Percentiles rank a stretch among this genome's conserved stretches.
phyloP scores from a whole-genome alignment of 2,113 vertebrate species.

The Seriola quinqueradiata region DNA sequence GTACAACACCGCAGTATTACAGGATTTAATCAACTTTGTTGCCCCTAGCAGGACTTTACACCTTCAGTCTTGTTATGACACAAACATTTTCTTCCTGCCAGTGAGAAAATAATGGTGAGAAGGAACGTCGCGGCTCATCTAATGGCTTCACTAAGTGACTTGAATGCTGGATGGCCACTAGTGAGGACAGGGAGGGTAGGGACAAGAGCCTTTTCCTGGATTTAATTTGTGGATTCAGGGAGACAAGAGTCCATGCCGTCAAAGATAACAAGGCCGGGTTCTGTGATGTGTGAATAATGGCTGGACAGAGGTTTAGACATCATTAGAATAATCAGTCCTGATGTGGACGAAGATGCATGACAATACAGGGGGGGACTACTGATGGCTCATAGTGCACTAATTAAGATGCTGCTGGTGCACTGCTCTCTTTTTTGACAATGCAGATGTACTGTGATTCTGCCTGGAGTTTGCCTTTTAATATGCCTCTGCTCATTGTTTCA shows the following conservation, averaged over 20 bases:
- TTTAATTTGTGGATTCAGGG: slow-evolving; percentile 66
- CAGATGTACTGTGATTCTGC: slow-evolving; percentile 22
- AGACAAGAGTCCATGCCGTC: slow-evolving; percentile 57
- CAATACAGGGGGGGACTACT: slow-evolving; percentile 41
- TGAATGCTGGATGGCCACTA: slow-evolving; percentile 31
- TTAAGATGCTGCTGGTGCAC: slow-evolving; percentile 56
- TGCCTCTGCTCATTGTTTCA: slow-evolving; percentile 14
- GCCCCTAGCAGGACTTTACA: slow-evolving; percentile 6
- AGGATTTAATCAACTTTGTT: slow-evolving; percentile 1
- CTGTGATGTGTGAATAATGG: slow-evolving; percentile 71
- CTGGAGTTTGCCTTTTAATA: slow-evolving; percentile 30
- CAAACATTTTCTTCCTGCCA: slow-evolving; percentile 27
- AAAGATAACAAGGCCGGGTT: slow-evolving; percentile 62
- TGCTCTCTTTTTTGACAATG: slow-evolving; percentile 33
- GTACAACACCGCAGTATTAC: not conserved
- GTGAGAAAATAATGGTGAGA: slow-evolving; percentile 13
- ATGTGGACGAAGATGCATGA: slow-evolving; percentile 57
- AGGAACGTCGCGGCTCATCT: slow-evolving; percentile 17
- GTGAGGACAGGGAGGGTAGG: slow-evolving; percentile 24
- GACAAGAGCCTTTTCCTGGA: slow-evolving; percentile 25
- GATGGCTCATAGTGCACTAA: slow-evolving; percentile 49
- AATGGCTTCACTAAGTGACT: slow-evolving; percentile 47
- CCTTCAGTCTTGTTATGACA: slow-evolving; percentile 22
- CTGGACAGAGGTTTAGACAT: slow-evolving; percentile 69
- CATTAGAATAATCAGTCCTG: slow-evolving; percentile 75